phyloP scores from a whole-genome alignment of 1,140 invertebrate genomes.

The Dendrolimus punctatus region DNA sequence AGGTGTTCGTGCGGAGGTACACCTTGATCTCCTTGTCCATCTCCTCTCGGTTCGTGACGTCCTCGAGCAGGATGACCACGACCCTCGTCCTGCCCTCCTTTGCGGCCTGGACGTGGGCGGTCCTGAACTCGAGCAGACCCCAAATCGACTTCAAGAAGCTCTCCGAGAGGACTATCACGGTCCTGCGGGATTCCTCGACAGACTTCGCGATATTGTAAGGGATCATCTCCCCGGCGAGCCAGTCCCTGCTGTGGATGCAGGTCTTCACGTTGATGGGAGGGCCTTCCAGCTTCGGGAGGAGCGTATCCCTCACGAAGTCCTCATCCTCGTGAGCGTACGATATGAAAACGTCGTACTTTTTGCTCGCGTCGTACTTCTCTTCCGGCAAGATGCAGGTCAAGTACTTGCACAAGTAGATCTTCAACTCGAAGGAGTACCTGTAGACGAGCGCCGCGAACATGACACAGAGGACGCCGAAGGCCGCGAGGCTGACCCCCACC shows the following conservation, averaged over 20 bases:
- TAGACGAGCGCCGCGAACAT: background rate
- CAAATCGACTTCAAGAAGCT: slow-evolving; percentile 89
- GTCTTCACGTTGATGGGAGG: background rate
- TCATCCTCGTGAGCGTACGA: slow-evolving; percentile 11
- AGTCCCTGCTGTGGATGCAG: slow-evolving; percentile 13
- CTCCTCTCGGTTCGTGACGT: slow-evolving; percentile 76
- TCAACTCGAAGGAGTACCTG: slow-evolving; percentile 1
- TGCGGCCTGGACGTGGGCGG: slow-evolving; percentile 83
- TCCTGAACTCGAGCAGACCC: slow-evolving; percentile 87
- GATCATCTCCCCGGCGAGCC: slow-evolving; percentile 11
- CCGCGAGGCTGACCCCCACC: background rate
- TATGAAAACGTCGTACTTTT: slow-evolving; percentile 11
- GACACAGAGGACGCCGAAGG: background rate
- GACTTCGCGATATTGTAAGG: slow-evolving; percentile 63
- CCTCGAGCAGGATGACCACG: slow-evolving; percentile 85
- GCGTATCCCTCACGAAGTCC: background rate
- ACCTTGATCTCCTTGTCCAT: slow-evolving; percentile 83
- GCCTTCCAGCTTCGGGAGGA: slow-evolving; percentile 5
- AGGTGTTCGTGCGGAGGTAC: slow-evolving; percentile 89
- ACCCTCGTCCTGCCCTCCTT: slow-evolving; percentile 77
- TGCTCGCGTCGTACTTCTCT: background rate
- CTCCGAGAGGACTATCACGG: slow-evolving; percentile 86
- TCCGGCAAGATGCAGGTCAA: background rate
- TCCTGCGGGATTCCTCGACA: slow-evolving; percentile 84
- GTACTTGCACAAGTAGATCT: too few relatives aligned